Percentiles rank a stretch among this genome's conserved stretches.
These are phyloP conservation scores for Ochropacha duplaris DNA, from an alignment of 2,888 invertebrate genomes.

Conservation along the genomic window DNA sequence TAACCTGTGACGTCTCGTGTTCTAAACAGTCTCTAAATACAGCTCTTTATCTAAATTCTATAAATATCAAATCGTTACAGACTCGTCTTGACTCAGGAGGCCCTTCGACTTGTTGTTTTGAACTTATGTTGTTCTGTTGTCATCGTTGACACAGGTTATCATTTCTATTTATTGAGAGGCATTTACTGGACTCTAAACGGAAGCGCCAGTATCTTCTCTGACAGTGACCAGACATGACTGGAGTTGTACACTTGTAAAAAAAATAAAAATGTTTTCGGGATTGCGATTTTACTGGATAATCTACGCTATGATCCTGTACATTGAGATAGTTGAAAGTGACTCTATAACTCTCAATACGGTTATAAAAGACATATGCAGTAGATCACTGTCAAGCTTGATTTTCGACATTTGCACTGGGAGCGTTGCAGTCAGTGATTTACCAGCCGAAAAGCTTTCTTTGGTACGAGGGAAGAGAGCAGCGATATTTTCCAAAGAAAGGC, in stretches of 20 bases:
- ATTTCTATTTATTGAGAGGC: constrained; percentile 68
- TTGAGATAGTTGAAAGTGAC: constrained; percentile 43
- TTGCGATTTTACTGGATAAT: constrained; percentile 41
- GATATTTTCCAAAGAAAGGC: constrained; percentile 44
- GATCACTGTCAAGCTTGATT: constrained; percentile 48
- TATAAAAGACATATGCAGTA: constrained; percentile 54
- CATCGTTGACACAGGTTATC: constrained; percentile 78
- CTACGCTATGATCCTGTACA: constrained; percentile 45
- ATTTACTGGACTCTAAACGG: constrained; percentile 62
- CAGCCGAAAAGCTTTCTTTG: constrained; percentile 38
- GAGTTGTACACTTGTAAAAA: constrained; percentile 5
- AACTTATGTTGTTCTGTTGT: constrained; percentile 69
- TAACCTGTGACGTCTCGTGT: constrained; percentile 32
- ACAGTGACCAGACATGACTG: constrained; percentile 44
- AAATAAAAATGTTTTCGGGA: constrained; percentile 50
- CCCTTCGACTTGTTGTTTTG: constrained; percentile 75
- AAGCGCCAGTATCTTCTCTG: constrained; percentile 60
- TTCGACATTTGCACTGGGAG: constrained; percentile 56
- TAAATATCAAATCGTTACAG: constrained; percentile 67
- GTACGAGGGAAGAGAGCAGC: constrained; percentile 55
- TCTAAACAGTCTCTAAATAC: constrained; percentile 61
- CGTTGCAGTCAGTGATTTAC: constrained; percentile 42
- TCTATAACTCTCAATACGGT: constrained; percentile 48
- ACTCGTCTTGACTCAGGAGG: constrained; percentile 55
- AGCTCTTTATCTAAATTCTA: constrained; percentile 65